A percentile compares a stretch with the other conserved stretches of the same genome.
phyloP scores from a whole-genome alignment of 2,888 invertebrate species.

The Altica lythri region DNA sequence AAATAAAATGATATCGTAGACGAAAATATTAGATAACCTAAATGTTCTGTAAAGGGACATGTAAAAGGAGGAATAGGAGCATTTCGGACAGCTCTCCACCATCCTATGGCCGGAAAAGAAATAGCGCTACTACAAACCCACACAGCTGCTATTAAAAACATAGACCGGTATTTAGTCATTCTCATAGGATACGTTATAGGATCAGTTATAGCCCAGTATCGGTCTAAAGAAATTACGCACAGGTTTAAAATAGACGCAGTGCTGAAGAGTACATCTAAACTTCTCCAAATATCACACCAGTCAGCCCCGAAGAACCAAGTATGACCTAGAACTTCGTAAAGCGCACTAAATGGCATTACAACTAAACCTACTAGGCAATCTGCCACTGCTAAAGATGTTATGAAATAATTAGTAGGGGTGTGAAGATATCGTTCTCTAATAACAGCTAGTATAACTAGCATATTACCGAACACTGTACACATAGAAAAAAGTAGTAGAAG shows the following conservation, averaged over 20 bases:
- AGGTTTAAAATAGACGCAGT: conserved; percentile 97
- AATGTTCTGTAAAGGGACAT: conserved; percentile 96
- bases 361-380: conserved; percentile 95
- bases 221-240: conserved; percentile 94
- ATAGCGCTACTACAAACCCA: conserved; percentile 97
- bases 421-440: conserved; percentile 91
- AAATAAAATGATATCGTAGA: conserved; percentile 97
- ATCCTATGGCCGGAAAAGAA: conserved; percentile 96
- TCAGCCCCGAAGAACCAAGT: conserved; percentile 94
- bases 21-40: conserved; percentile 95
- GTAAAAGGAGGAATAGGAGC: conserved; percentile 81
- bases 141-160: conserved; percentile 86
- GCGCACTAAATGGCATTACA: conserved; percentile 96
- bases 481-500: conserved; percentile 86
- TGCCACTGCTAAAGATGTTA: conserved; percentile 94
- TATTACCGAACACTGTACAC: conserved; percentile 93
- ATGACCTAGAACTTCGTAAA: conserved; percentile 86
- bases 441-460: conserved; percentile 92
- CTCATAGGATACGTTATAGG: conserved; percentile 96
- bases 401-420: conserved; percentile 97
- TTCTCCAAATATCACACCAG: conserved; percentile 98
- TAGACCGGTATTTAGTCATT: conserved; percentile 88
- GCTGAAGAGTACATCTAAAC: conserved; percentile 94
- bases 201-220: conserved; percentile 99
- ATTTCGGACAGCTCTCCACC: conserved; percentile 89